Percentiles rank a stretch among this genome's conserved stretches.
Conservation (phyloP, 2,888 invertebrate genomes). For the Hemicrepidius hirtus region DNA sequence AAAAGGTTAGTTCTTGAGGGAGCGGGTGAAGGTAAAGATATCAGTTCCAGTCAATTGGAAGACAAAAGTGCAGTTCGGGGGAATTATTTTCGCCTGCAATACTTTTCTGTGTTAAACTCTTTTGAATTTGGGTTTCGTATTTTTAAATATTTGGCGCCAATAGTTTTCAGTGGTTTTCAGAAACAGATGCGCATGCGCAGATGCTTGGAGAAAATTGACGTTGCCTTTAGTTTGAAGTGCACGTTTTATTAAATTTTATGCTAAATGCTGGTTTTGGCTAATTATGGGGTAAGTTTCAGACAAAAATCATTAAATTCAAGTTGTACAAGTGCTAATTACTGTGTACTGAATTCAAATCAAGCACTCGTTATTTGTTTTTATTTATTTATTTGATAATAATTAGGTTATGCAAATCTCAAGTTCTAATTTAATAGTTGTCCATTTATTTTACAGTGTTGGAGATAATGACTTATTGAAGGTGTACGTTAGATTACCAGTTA, state of each 20-base stretch:
- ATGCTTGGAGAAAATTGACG: background rate
- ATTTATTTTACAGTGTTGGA: constrained; percentile 30
- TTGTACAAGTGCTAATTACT: background rate
- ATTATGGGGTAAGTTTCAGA: constrained; percentile 42
- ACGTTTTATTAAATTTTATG: constrained; percentile 22
- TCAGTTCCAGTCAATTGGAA: too few relatives aligned
- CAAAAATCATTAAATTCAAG: background rate
- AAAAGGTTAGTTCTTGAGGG: too few relatives aligned
- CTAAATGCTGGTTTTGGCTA: constrained; percentile 37
- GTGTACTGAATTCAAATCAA: background rate
- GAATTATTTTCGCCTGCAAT: too few relatives aligned
- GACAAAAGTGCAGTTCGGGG: too few relatives aligned
- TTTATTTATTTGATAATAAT: constrained; percentile 20
- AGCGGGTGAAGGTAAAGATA: too few relatives aligned
- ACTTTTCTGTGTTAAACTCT: too few relatives aligned
- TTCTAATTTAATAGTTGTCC: constrained; percentile 18
- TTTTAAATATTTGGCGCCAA: background rate
- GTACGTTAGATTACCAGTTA: constrained; percentile 65
- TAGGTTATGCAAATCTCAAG: constrained; percentile 33
- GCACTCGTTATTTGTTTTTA: constrained; percentile 11
- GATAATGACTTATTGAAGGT: constrained; percentile 55
- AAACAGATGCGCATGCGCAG: background rate
- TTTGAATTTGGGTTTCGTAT: too few relatives aligned
- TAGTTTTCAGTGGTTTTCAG: too few relatives aligned
- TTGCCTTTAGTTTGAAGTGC: constrained; percentile 2